Evolutionary conservation across 2,113 vertebrate species (phyloP), one percentile per base, ranked within the genome.

Genomic region (Symphodus melops): DNA sequence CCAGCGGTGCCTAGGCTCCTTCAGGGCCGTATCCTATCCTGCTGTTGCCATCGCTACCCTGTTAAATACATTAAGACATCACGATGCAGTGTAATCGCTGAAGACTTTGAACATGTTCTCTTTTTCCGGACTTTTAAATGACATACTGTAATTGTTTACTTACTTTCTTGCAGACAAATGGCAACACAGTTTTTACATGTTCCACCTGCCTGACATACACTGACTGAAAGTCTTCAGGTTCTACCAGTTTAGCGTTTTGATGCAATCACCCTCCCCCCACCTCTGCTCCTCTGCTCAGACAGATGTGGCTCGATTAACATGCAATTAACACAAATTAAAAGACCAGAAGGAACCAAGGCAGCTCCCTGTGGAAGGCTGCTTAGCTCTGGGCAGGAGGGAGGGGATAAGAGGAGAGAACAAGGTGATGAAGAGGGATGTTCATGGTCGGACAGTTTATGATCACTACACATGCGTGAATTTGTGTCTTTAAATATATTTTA

Each of bases 251-350:
- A 51, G 48, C 48, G 9, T 51, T 51, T n/a, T 51, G 48, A 51
- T 51, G 48, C 20, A 51, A 51, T 51, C 20, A 51, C 48, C 48
- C 48, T 19, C 48, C 48, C 48, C 42, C 14, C 42, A n/a, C 48
- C 19, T 51, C 48, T 51, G 48, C 48, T 51, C 48, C 48, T 51
- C 48, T 51, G 48, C 48, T 51, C 19, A n/a, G 48, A 9, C 48
- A 51, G 39, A 60, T 9, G 20, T 42, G 11, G 58, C 58, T 60
- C 20, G 39, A 61, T 61, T 61, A 61, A 61, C 58, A 61, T 23
- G 58, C 58, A 61, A 44, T 61, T 61, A 61, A 42, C 59, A 25
- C 20, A 61, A 44, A 25, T 61, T 42, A 61, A 61, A 25, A 44
- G 59, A 39, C 21, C 20, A 61, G 44, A 61, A 20, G 42, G 41